Percentiles rank a stretch among this genome's conserved stretches.
Conservation (phyloP, 2,888 invertebrate species). For the Chymomyza fuscimana region DNA sequence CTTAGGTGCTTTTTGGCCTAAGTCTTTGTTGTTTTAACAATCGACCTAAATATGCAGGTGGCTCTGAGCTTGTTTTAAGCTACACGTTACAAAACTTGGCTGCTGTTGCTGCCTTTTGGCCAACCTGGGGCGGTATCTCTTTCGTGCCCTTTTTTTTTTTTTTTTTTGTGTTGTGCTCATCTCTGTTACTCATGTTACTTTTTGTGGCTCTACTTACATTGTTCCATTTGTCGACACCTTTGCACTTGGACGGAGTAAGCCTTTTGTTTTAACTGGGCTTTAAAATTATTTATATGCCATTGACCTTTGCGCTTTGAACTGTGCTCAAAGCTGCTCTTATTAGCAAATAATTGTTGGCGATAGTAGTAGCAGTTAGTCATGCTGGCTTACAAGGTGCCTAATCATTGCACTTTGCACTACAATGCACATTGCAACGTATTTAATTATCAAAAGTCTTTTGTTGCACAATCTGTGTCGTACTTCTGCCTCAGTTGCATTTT, state of each 20-base stretch:
- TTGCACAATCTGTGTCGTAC: neutral
- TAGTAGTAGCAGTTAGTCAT: neutral
- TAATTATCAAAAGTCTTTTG: slow-evolving; percentile 6
- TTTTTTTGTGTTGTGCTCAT: too few species aligned
- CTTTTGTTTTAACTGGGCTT: neutral
- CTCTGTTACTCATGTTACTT: slow-evolving; percentile 21
- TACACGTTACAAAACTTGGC: neutral
- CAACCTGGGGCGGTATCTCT: slow-evolving; percentile 18
- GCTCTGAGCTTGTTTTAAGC: slow-evolving; percentile 27
- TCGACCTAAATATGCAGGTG: slow-evolving; percentile 42
- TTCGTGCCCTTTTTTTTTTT: too few species aligned
- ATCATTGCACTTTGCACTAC: neutral
- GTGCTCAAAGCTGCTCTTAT: neutral
- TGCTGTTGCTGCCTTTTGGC: slow-evolving; percentile 17
- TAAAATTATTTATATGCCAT: neutral
- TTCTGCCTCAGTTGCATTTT: slow-evolving; percentile 6
- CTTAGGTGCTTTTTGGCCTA: slow-evolving; percentile 29
- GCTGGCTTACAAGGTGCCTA: slow-evolving; percentile 1
- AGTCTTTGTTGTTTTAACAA: slow-evolving; percentile 12
- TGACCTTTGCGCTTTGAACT: neutral
- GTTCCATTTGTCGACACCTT: neutral
- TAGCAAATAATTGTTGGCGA: neutral
- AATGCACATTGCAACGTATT: neutral
- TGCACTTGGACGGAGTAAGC: neutral
- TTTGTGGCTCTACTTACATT: neutral